Base-by-base conservation (phyloP, 2,888 invertebrate genomes). In the Ditylenchus weischeri region DNA sequence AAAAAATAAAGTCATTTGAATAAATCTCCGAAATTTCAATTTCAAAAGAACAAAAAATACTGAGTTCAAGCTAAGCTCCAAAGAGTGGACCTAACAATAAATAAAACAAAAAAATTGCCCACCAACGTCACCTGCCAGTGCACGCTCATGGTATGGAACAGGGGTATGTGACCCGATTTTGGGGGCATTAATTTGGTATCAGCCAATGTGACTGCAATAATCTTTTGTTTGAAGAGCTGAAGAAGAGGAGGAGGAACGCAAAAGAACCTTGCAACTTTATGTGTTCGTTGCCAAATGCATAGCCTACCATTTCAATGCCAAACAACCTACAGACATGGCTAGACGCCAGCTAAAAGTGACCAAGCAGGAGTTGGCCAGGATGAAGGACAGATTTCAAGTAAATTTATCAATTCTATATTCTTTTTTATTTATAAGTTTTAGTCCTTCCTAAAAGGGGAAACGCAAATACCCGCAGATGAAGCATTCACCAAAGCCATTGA, bases 401-500 rank as follows among this genome's bases (percentile, higher is more conserved):
- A 18, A 21, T 68, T 59, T 59, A 15, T 6, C 5, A 50, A 50
- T 62, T 58, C 21, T 3, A 59, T 11, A 59, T 54, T 7, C 11
- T 10, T 59, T 36, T 11, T 11, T 35, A 54, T 11, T 13, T 54
- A 15, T 6, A 43, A 43, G 2, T 54, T 54, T 7, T 18, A 54
- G 38, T 35, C 69, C 5, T 75, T 93, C 85, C 87, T 98, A 70
- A 94, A 92, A 86, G 96, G 96, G 59, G 96, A 98, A 86, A 94
- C 94, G n/a, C 92, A 92, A 86, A 94, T 94, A 81, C 89, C 93
- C 86, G 92, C 93, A 13, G 94, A 94, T 84, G 94, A 94, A 85
- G 98, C 98, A 65, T 98, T 99, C 85, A 94, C 92, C 84, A 96
- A 96, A 85, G 96, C 96, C 49, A 92, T 98, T 65, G 93, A 95